A percentile compares a stretch with the other conserved stretches of the same genome.
Evolutionary conservation across 2,113 vertebrate species (phyloP).

Genomic region (Gymnarchus niloticus): DNA sequence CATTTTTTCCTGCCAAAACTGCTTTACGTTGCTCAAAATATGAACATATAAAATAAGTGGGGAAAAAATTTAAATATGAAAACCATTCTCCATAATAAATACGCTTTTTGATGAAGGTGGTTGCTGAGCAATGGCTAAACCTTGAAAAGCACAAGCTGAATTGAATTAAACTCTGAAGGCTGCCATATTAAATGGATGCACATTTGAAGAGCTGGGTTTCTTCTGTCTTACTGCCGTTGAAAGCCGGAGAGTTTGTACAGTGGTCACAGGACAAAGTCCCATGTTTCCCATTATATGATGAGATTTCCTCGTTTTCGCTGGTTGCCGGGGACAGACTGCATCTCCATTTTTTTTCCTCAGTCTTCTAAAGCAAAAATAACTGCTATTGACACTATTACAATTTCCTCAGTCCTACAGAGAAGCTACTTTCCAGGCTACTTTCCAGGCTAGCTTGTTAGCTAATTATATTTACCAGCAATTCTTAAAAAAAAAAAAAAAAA

Average conservation of each 20-base stretch:
- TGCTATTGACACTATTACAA: neutral
- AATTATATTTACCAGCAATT: neutral
- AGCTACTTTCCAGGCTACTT: neutral
- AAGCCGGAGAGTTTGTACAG: neutral
- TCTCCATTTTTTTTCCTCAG: neutral
- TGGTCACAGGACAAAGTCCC: neutral
- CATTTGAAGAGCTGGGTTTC: neutral
- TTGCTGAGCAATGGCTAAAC: neutral
- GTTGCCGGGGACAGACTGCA: neutral
- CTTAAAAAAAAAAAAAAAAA: neutral
- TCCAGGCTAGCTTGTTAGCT: neutral
- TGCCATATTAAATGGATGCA: neutral
- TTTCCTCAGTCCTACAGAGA: neutral
- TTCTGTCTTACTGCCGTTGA: neutral
- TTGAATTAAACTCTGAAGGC: neutral
- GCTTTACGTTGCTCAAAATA: neutral
- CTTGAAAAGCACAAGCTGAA: neutral
- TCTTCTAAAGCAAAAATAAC: neutral
- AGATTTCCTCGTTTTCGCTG: neutral
- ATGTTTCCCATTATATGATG: neutral
- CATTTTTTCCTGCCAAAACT: neutral
- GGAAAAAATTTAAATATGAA: neutral
- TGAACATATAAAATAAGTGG: neutral
- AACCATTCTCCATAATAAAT: neutral
- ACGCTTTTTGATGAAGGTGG: neutral